A percentile compares a stretch with the other conserved stretches of the same genome.
Conservation (phyloP, 2,888 invertebrate genomes). For the Orchesellides sinensis region DNA sequence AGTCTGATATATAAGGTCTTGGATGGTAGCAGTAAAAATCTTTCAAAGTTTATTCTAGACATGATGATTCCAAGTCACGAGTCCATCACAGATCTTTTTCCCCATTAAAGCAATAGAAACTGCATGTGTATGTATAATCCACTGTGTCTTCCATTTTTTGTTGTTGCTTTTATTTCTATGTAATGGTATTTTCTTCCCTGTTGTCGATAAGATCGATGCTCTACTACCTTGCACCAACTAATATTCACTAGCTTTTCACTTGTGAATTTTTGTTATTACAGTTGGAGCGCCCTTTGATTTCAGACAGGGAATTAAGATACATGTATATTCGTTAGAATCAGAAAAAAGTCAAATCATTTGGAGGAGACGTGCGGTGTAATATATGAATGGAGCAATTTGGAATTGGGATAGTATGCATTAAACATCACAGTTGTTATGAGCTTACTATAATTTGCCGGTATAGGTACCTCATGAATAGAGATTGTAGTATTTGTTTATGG, state of each 20-base stretch:
- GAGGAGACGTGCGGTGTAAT: not conserved
- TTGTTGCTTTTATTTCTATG: not conserved
- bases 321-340: slow-evolving; percentile 35
- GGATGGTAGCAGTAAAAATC: slow-evolving; percentile 25
- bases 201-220: slow-evolving; percentile 33
- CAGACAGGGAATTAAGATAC: slow-evolving; percentile 27
- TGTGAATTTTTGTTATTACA: slow-evolving; percentile 10
- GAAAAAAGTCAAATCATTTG: slow-evolving; percentile 26
- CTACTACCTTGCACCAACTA: slow-evolving; percentile 19
- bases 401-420: too few relatives aligned
- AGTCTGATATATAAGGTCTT: not conserved
- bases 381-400: not conserved
- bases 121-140: not conserved
- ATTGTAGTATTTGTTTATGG: too few relatives aligned
- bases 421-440: too few relatives aligned
- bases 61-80: slow-evolving; percentile 64
- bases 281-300: slow-evolving; percentile 15
- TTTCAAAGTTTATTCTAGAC: slow-evolving; percentile 49
- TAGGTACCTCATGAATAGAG: too few relatives aligned
- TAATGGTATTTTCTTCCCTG: slow-evolving; percentile 4
- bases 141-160: not conserved
- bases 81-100: slow-evolving; percentile 44
- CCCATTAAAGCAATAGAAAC: slow-evolving; percentile 29
- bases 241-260: slow-evolving; percentile 40
- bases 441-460: too few relatives aligned